Evolutionary conservation across 2,113 vertebrate species (phyloP).

Genomic region (Onychostruthus taczanowskii): DNA sequence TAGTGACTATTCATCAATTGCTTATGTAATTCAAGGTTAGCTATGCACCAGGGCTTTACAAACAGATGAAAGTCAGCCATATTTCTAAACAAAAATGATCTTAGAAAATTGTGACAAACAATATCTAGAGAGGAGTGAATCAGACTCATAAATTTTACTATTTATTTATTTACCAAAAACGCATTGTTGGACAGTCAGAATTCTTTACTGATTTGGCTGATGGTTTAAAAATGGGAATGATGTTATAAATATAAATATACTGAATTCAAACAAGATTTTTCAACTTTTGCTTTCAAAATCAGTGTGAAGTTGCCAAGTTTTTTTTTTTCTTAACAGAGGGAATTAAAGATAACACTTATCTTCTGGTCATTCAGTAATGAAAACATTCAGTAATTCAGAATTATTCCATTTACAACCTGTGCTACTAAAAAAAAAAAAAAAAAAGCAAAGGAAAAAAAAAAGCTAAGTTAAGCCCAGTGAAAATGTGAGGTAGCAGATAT

Average conservation of each 20-base stretch:
- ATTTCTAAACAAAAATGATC: neutral
- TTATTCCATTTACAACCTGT: neutral
- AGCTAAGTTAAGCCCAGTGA: neutral
- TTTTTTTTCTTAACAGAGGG: neutral
- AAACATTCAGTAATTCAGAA: neutral
- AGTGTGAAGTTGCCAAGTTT: neutral
- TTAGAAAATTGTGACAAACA: neutral
- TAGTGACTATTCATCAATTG: neutral
- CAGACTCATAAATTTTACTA: neutral
- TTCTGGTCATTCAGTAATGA: neutral
- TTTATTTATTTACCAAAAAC: neutral
- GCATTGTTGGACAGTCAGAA: neutral
- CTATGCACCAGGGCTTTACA: neutral
- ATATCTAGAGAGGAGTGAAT: neutral
- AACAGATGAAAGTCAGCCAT: neutral
- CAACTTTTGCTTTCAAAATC: neutral
- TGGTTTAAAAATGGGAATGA: neutral
- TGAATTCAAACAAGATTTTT: neutral
- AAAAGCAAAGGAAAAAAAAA: neutral
- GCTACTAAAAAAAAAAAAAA: neutral
- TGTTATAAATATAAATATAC: neutral
- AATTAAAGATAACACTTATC: neutral
- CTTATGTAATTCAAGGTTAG: neutral
- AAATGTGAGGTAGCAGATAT: neutral
- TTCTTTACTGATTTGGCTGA: neutral